Evolutionary conservation across 2,888 invertebrate species (phyloP).

Genomic region (Parelbella ahira): DNA sequence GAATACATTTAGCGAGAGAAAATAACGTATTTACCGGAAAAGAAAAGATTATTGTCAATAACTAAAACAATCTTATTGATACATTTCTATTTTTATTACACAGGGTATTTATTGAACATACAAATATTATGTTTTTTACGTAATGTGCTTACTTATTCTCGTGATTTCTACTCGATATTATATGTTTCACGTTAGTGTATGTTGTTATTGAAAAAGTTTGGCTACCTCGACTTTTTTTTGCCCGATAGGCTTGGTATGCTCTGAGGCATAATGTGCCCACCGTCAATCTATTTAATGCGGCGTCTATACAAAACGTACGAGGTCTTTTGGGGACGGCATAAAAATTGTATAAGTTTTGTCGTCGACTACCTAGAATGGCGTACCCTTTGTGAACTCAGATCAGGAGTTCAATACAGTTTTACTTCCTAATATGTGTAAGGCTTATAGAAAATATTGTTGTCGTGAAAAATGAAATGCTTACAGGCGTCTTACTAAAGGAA

Average conservation of each 20-base stretch:
- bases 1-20: too few species aligned
- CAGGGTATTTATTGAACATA: too few species aligned
- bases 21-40: too few species aligned
- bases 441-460: slow-evolving; percentile 11
- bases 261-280: slow-evolving; percentile 7
- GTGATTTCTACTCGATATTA: too few species aligned
- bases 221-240: background rate
- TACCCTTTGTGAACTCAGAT: slow-evolving; percentile 22
- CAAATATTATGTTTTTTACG: too few species aligned
- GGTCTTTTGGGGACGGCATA: slow-evolving; percentile 27
- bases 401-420: slow-evolving; percentile 3
- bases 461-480: slow-evolving; percentile 4
- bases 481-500: too few species aligned
- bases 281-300: slow-evolving; percentile 35
- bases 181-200: too few species aligned
- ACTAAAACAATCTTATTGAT: too few species aligned
- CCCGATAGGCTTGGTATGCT: slow-evolving; percentile 23
- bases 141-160: too few species aligned
- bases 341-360: slow-evolving; percentile 28
- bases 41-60: too few species aligned
- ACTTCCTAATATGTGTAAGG: slow-evolving; percentile 12
- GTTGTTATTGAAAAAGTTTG: slow-evolving; percentile 4
- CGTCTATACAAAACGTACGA: slow-evolving; percentile 29
- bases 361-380: slow-evolving; percentile 20
- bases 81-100: too few species aligned